A percentile compares a stretch with the other conserved stretches of the same genome.
Conservation (phyloP, 2,888 invertebrate genomes). For the Cenopis cana region DNA sequence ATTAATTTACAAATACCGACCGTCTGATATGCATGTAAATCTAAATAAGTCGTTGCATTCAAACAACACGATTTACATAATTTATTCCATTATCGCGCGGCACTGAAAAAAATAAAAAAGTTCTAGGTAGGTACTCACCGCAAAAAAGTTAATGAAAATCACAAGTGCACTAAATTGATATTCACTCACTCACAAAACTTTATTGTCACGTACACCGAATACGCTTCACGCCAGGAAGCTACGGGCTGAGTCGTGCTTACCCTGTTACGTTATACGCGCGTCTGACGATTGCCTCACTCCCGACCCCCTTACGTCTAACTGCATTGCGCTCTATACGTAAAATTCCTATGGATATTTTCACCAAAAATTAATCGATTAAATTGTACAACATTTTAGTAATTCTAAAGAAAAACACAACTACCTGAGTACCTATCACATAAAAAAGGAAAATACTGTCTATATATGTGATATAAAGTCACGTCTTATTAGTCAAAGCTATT, state of each 20-base stretch:
- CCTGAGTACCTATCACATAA: no score
- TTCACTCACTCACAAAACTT: slow-evolving; percentile 32
- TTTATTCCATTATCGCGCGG: slow-evolving; percentile 55
- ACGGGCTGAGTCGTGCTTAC: slow-evolving; percentile 70
- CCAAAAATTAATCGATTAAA: no score
- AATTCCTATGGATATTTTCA: slow-evolving; percentile 32
- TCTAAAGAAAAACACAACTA: no score
- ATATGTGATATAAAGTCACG: no score
- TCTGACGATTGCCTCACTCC: slow-evolving; percentile 68
- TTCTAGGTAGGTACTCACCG: slow-evolving; percentile 37
- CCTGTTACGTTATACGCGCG: slow-evolving; percentile 69
- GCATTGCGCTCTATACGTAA: slow-evolving; percentile 73
- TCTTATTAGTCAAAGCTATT: no score
- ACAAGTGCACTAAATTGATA: slow-evolving; percentile 45
- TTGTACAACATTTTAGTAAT: no score
- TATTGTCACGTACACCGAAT: slow-evolving; percentile 1
- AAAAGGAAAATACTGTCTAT: no score
- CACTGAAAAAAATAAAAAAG: slow-evolving; percentile 45
- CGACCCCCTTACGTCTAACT: slow-evolving; percentile 68
- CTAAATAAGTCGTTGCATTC: slow-evolving; percentile 51
- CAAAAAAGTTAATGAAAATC: slow-evolving; percentile 48
- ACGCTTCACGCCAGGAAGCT: slow-evolving; percentile 62
- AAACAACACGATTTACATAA: slow-evolving; percentile 54
- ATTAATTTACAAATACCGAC: slow-evolving; percentile 30
- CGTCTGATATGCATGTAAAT: slow-evolving; percentile 55